phyloP scores from a whole-genome alignment of 2,797 vertebrate species.

The Tenualosa thibaudeaui region DNA sequence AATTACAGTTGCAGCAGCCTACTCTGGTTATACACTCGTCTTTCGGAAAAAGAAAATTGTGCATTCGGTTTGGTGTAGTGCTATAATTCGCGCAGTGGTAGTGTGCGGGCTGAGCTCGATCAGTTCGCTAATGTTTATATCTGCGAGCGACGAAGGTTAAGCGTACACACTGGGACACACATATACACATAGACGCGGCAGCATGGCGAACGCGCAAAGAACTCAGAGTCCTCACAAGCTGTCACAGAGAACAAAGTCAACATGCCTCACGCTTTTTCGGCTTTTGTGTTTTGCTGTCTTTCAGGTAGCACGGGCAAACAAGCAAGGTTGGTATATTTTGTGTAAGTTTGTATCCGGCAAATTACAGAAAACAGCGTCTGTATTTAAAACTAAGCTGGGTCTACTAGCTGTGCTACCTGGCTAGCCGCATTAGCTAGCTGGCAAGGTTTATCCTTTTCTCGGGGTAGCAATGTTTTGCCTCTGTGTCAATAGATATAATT shows the following conservation, averaged over 20 bases:
- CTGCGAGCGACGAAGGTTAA: constrained; percentile 9
- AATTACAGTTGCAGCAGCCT: too few relatives aligned
- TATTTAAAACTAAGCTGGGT: neutral
- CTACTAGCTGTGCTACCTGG: constrained; percentile 17
- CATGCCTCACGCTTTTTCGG: constrained; percentile 38
- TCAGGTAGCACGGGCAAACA: constrained; percentile 48
- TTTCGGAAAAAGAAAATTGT: neutral
- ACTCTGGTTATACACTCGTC: neutral
- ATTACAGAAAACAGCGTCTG: neutral
- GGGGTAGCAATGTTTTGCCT: neutral
- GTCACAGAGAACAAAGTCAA: constrained; percentile 34
- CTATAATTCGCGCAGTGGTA: neutral
- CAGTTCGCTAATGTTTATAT: constrained; percentile 21
- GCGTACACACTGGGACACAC: constrained; percentile 4
- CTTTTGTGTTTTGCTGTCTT: constrained; percentile 53
- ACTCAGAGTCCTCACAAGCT: constrained; percentile 24
- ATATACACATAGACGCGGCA: constrained; percentile 25
- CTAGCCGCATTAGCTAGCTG: constrained; percentile 10
- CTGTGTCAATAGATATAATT: constrained; percentile 2
- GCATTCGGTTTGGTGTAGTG: neutral
- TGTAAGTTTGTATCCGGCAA: neutral
- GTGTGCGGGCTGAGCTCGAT: neutral
- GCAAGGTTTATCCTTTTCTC: neutral
- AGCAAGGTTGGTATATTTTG: constrained; percentile 52
- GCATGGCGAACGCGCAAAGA: constrained; percentile 49